These are phyloP conservation scores for Scaptomyza reducta DNA, from an alignment of 2,888 invertebrate genomes.

Conservation along the genomic window DNA sequence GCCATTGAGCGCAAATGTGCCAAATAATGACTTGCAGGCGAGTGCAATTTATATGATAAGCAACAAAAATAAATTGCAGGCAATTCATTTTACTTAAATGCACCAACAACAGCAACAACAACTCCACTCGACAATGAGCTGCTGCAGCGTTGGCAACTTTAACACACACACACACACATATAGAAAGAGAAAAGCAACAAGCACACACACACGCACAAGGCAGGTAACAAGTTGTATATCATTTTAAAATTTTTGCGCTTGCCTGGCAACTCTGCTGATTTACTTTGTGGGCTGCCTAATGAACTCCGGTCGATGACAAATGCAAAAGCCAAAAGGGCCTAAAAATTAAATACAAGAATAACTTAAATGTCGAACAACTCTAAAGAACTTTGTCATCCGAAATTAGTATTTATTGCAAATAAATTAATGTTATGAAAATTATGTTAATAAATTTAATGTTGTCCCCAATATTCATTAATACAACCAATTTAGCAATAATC, in stretches of 20 bases:
- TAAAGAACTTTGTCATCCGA: too few relatives aligned
- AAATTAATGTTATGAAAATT: too few relatives aligned
- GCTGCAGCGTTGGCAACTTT: conserved; percentile 56
- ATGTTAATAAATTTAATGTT: too few relatives aligned
- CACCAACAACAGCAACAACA: conserved; percentile 38
- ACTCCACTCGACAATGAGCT: conserved; percentile 43
- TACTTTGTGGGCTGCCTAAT: conserved; percentile 52
- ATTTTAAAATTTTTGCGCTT: conserved; percentile 59
- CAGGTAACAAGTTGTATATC: conserved; percentile 50
- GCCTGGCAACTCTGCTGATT: conserved; percentile 55
- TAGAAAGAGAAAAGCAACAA: too few relatives aligned
- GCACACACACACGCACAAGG: background rate
- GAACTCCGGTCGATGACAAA: conserved; percentile 37
- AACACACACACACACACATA: conserved; percentile 18
- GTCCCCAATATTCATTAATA: too few relatives aligned
- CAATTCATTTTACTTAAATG: conserved; percentile 81
- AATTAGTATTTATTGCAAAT: too few relatives aligned
- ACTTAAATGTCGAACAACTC: too few relatives aligned
- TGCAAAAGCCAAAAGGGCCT: conserved; percentile 14
- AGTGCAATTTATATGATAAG: conserved; percentile 81
- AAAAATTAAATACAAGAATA: too few relatives aligned
- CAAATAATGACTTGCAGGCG: conserved; percentile 80
- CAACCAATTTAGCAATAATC: too few relatives aligned
- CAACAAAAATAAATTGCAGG: conserved; percentile 80
- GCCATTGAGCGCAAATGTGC: conserved; percentile 80